Evolutionary conservation across 2,888 invertebrate genomes (phyloP), one percentile per base, ranked within the genome.

Genomic region (Microctonus brassicae): DNA sequence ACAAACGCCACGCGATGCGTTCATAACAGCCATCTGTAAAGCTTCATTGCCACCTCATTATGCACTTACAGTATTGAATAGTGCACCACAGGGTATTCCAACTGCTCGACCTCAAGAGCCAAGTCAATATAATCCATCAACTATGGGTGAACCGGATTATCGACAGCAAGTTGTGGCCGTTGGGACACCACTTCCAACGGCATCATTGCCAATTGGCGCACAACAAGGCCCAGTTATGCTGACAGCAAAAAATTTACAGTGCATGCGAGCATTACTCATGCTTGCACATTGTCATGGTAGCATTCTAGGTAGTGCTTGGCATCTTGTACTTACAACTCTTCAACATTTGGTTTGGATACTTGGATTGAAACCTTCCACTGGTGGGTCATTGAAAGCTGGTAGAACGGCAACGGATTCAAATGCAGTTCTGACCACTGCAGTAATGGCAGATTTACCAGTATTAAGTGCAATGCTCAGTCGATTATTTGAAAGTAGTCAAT

Each of bases 31-130:
- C 3, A 93, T 99, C 81, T 99, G 99, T 88, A 96, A 97, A 86
- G 95, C 96, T n/a, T 97, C 98, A 0, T 90, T 99, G 77, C 99
- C 98, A 0, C 97, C 97, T 0, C 96, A 97, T 89, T 98, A 98
- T 89, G 95, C 96, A 73, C 91, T 97, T 79, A 95, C 96, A 2
- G 95, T 97, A 55, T 90, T 97, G 75, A 94, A 92, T 81, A 90
- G 89, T 69, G 89, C 90, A 22, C 90, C 91, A 33, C 89, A 90
- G 75, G 91, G 91, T 64, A 88, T 89, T 60, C 82, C 86, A 80
- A 88, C 82, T 80, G 85, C 79, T 13, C 79, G 82, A 39, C 79
- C 83, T 24, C 85, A 86, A 72, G 85, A 86, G 57, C 73, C 77
- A n/a, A 69, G 74, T 26, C 79, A 86, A 22, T 88, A 85, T 60